Percentiles rank a stretch among this genome's conserved stretches.
phyloP scores from a whole-genome alignment of 2,113 vertebrate genomes.

The Scytalopus superciliaris region DNA sequence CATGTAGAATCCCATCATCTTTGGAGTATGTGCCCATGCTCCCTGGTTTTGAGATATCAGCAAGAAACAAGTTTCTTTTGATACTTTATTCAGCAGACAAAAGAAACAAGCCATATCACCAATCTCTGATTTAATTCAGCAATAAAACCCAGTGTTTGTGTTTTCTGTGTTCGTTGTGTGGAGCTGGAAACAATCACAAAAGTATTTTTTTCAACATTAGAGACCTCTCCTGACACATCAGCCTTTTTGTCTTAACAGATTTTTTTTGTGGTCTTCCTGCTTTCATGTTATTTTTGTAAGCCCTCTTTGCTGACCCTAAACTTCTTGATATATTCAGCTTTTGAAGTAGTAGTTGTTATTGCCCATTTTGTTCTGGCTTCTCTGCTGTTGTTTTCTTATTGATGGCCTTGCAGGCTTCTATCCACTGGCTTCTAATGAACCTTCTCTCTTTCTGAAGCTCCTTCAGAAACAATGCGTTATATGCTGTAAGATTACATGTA shows the following conservation, averaged over 20 bases:
- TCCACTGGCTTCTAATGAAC: background rate
- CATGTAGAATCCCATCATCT: background rate
- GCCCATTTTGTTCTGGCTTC: background rate
- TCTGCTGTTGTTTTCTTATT: conserved; percentile 4
- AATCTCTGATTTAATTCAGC: background rate
- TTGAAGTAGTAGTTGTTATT: background rate
- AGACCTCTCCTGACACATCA: background rate
- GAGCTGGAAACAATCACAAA: background rate
- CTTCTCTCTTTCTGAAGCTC: background rate
- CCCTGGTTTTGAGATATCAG: background rate
- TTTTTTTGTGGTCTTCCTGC: background rate
- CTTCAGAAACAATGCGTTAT: background rate
- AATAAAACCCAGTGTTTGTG: background rate
- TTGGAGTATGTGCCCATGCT: background rate
- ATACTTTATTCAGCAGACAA: background rate
- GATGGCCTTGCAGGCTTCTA: background rate
- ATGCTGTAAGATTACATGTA: background rate
- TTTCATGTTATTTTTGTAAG: conserved; percentile 46
- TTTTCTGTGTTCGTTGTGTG: background rate
- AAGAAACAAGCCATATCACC: background rate
- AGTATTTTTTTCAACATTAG: background rate
- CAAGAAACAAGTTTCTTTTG: background rate
- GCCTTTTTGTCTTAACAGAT: conserved; percentile 1
- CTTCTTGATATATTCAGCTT: conserved; percentile 7
- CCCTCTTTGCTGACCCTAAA: conserved; percentile 25